Evolutionary conservation across 2,113 vertebrate species (phyloP).

Genomic region (Ptilonorhynchus violaceus): DNA sequence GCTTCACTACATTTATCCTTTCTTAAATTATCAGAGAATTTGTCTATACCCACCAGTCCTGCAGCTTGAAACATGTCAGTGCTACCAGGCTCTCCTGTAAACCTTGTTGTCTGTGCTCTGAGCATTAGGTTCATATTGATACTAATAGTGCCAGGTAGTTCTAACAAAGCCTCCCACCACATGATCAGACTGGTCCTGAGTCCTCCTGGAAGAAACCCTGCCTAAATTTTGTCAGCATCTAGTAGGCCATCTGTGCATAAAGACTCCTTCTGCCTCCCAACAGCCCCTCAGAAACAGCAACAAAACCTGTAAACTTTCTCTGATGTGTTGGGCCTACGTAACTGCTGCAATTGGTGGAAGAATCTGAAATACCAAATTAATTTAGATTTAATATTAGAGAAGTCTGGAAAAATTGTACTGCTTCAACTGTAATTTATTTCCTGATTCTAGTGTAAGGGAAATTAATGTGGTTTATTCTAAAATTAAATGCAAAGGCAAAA

Average conservation of each 20-base stretch:
- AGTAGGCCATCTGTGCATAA: neutral
- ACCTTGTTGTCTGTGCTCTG: neutral
- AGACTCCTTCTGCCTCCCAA: neutral
- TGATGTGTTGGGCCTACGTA: neutral
- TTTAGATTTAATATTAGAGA: neutral
- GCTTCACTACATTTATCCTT: neutral
- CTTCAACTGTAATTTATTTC: neutral
- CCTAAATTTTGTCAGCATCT: neutral
- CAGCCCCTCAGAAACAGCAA: neutral
- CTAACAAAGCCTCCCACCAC: neutral
- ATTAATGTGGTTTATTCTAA: conserved; percentile 11
- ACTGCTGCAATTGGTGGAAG: neutral
- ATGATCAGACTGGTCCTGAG: neutral
- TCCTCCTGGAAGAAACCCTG: neutral
- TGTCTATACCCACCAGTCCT: neutral
- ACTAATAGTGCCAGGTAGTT: neutral
- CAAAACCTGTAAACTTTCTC: neutral
- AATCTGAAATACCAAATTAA: neutral
- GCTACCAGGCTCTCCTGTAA: neutral
- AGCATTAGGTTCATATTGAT: neutral
- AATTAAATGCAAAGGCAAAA: conserved; percentile 12
- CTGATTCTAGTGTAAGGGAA: neutral
- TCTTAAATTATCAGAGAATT: neutral
- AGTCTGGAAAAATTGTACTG: neutral
- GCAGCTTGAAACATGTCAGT: neutral